These are phyloP conservation scores for Perccottus glenii DNA, from an alignment of 2,113 vertebrate genomes.

Conservation along the genomic window DNA sequence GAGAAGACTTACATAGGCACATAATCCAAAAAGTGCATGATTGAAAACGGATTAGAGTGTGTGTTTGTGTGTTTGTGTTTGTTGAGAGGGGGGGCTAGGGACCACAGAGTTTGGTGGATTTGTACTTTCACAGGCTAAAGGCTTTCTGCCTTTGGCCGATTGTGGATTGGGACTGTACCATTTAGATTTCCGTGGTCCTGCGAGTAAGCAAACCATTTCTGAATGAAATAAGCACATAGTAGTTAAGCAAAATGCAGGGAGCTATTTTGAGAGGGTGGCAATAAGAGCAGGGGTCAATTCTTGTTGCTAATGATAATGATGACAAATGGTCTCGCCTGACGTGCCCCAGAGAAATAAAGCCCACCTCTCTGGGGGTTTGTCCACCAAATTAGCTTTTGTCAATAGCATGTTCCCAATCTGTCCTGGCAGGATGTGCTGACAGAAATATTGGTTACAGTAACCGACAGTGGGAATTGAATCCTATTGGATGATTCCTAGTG, in stretches of 20 bases:
- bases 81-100: neutral
- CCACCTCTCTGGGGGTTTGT: conserved; percentile 65
- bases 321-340: no score
- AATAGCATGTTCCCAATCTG: conserved; percentile 81
- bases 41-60: conserved; percentile 76
- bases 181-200: conserved; percentile 65
- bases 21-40: conserved; percentile 80
- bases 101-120: conserved; percentile 63
- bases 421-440: conserved; percentile 76
- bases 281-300: conserved; percentile 39
- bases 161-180: conserved; percentile 56
- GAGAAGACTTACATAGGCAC: conserved; percentile 71
- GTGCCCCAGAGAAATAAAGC: conserved; percentile 65
- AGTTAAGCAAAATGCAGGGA: conserved; percentile 15
- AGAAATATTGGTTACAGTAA: conserved; percentile 83
- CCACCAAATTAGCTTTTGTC: conserved; percentile 82
- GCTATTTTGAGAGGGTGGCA: conserved; percentile 48
- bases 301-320: conserved; percentile 68
- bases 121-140: conserved; percentile 54
- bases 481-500: conserved; percentile 68
- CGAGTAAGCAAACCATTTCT: conserved; percentile 29
- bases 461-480: conserved; percentile 78
- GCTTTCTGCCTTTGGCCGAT: conserved; percentile 59
- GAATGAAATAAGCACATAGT: conserved; percentile 48
- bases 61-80: neutral